phyloP scores from a whole-genome alignment of 1,140 invertebrate genomes.

The Caenorhabditis remanei region DNA sequence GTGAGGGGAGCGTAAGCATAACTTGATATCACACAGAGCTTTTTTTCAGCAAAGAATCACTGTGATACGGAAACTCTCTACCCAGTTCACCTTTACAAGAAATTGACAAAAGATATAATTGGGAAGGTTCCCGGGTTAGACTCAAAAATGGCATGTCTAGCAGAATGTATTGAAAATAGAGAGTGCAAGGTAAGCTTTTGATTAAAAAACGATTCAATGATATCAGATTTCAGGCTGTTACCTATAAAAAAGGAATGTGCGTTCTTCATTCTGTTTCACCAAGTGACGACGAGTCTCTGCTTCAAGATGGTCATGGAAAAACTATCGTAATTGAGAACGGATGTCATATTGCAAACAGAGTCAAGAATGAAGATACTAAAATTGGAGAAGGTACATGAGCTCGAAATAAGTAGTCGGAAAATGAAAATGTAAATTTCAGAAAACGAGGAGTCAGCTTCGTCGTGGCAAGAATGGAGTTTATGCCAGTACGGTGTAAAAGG shows the following conservation, averaged over 20 bases:
- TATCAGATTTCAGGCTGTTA: constrained; percentile 57
- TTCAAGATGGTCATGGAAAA: constrained; percentile 48
- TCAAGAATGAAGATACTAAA: neutral
- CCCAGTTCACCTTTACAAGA: constrained; percentile 53
- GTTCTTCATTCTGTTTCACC: constrained; percentile 34
- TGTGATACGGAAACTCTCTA: constrained; percentile 53
- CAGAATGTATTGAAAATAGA: constrained; percentile 52
- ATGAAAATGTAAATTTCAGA: neutral
- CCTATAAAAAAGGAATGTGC: constrained; percentile 58
- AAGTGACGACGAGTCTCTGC: neutral
- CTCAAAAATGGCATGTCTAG: constrained; percentile 45
- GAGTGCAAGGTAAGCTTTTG: constrained; percentile 54
- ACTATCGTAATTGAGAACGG: constrained; percentile 60
- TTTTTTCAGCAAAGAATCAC: constrained; percentile 52
- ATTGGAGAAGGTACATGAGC: neutral
- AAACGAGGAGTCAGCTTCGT: neutral
- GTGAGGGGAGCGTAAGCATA: neutral
- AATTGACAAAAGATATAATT: constrained; percentile 39
- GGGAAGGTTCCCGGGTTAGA: constrained; percentile 36
- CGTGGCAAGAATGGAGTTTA: constrained; percentile 58
- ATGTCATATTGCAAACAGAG: constrained; percentile 34
- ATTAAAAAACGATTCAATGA: neutral
- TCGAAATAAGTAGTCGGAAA: neutral
- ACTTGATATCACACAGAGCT: neutral
- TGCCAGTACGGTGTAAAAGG: constrained; percentile 60